Base-by-base conservation (phyloP, 2,888 invertebrate genomes). In the Cylloceria caligata region DNA sequence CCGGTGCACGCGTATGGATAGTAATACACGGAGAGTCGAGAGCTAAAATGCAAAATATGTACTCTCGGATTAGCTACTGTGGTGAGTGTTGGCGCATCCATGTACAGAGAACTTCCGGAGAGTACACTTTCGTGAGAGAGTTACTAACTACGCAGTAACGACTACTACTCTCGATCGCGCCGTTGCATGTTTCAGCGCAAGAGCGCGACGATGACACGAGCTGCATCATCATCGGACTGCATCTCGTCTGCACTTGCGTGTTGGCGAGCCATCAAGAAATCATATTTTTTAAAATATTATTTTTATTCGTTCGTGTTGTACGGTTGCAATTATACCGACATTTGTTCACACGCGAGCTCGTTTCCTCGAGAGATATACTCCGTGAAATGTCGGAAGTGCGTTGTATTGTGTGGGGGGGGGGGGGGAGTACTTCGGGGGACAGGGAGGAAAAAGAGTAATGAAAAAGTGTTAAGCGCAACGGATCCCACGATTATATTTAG, bases 331-430 rank as follows among this genome's bases (percentile, higher is more conserved):
- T 71, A 42, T 39, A 3, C 16, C 60, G 49, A 75, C 62, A 45
- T 36, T 55, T 47, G 52, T 75, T 75, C 76, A 52, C 78, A 42
- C 60, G 67, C 73, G 57, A 69, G 68, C 42, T 42, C 42, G 71
- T 72, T 67, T 60, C 16, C 42, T 39, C 69, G 65, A 60, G 30
- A 49, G 47, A n/a, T 52, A 65, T 39, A 68, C 62, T 52, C 27
- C 75, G 79, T 82, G 82, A 55, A 75, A 82, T 75, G 71, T 75
- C 79, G 71, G 79, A 62, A 79, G 71, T 79, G 27, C 67, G 49
- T 60, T 55, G 57, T n/a, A n/a, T n/a, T n/a, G n/a, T n/a, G n/a
- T n/a, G n/a, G n/a, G n/a, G n/a, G n/a, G 69, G 27, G 34, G 27
- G 52, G 19, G 34, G 19, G 21, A 42, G 27, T 39, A 39, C 16